Conservation (phyloP, 64 coral and sea anemone species). For the Pocillopora verrucosa region DNA sequence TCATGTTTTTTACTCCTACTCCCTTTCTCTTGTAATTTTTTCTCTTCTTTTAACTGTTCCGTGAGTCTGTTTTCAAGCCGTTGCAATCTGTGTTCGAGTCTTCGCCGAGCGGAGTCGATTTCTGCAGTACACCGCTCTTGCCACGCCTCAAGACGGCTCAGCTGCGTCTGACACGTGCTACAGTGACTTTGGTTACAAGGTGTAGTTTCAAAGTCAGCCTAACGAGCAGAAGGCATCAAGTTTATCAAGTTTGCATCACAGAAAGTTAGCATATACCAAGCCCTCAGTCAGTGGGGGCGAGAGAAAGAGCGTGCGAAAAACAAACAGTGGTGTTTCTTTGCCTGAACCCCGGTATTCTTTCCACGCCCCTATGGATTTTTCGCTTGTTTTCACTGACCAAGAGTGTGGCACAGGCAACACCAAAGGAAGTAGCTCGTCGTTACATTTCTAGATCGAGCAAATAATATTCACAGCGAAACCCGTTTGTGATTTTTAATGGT, state of each 20-base stretch:
- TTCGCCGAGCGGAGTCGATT: conserved; percentile 78
- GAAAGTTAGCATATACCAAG: too few relatives aligned
- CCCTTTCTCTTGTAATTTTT: conserved; percentile 38
- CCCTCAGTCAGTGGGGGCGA: too few relatives aligned
- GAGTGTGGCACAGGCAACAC: too few relatives aligned
- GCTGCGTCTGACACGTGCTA: conserved; percentile 60
- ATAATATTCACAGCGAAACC: too few relatives aligned
- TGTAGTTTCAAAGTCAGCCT: conserved; percentile 47
- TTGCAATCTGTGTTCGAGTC: conserved; percentile 75
- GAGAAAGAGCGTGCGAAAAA: too few relatives aligned
- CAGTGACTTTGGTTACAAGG: conserved; percentile 62
- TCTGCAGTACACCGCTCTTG: conserved; percentile 82
- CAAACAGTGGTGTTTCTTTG: too few relatives aligned
- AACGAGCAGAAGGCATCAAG: background rate
- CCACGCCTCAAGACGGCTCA: conserved; percentile 67
- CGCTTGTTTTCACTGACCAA: too few relatives aligned
- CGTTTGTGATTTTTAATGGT: too few relatives aligned
- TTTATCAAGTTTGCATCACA: background rate
- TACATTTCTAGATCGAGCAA: too few relatives aligned
- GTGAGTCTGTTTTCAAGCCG: conserved; percentile 73
- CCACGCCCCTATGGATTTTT: too few relatives aligned
- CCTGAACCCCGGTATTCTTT: too few relatives aligned
- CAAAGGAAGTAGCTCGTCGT: too few relatives aligned
- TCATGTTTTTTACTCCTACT: conserved; percentile 44
- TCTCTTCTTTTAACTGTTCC: conserved; percentile 69